A percentile compares a stretch with the other conserved stretches of the same genome.
These are phyloP conservation scores for Eutolmus rufibarbis DNA, from an alignment of 2,888 invertebrate genomes.

Conservation along the genomic window DNA sequence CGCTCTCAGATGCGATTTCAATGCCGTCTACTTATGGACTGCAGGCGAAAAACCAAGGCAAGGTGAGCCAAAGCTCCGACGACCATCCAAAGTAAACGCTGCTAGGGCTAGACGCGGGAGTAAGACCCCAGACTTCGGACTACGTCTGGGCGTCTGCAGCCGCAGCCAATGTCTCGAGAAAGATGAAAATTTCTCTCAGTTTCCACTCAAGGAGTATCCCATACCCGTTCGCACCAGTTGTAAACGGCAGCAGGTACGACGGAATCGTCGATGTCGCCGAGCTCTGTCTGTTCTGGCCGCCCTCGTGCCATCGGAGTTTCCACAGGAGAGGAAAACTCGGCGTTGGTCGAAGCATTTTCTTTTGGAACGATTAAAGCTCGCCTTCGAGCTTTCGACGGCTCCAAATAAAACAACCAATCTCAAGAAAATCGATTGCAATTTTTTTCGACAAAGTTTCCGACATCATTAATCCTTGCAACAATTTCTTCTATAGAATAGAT, in stretches of 20 bases:
- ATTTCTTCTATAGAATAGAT: background rate
- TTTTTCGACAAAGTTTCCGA: background rate
- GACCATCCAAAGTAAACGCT: background rate
- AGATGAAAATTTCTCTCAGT: background rate
- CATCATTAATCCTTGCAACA: background rate
- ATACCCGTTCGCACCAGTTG: background rate
- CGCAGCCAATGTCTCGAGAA: background rate
- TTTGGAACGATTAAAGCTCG: background rate
- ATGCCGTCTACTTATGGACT: conserved; percentile 42
- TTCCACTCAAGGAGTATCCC: background rate
- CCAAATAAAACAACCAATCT: background rate
- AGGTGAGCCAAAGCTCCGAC: conserved; percentile 38
- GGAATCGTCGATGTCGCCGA: background rate
- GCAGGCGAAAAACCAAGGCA: conserved; percentile 36
- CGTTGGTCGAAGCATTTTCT: background rate
- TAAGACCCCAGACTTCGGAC: conserved; percentile 10
- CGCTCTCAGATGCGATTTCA: conserved; percentile 22
- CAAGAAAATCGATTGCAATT: background rate
- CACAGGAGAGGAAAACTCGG: background rate
- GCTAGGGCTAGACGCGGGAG: conserved; percentile 30
- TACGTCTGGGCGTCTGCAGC: background rate
- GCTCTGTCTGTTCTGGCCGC: background rate
- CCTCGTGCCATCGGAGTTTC: background rate
- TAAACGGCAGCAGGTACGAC: background rate
- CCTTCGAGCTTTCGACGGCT: background rate